Evolutionary conservation across 53 echinoderm and acorn worm genomes (phyloP).

Genomic region (Hippasteria phrygiana): DNA sequence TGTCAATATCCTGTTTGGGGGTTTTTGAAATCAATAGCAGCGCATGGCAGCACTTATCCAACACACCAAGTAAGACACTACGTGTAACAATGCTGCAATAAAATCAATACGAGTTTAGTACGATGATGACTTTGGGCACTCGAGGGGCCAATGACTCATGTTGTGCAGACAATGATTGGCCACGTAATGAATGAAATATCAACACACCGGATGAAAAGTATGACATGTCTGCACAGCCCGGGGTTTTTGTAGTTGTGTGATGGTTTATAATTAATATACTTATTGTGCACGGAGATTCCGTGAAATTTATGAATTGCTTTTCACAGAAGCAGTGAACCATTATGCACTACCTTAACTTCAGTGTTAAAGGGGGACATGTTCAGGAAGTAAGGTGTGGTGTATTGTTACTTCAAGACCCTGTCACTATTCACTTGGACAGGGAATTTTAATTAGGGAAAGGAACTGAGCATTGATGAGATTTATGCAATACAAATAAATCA

Average conservation of each 20-base stretch:
- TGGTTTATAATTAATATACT: neutral
- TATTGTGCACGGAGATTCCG: neutral
- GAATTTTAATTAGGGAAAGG: neutral
- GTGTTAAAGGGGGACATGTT: too few relatives aligned
- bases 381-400: neutral
- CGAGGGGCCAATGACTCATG: constrained; percentile 53
- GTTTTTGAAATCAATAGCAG: constrained; percentile 24
- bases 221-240: neutral
- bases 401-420: neutral
- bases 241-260: neutral
- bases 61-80: neutral
- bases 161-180: neutral
- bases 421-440: neutral
- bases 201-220: constrained; percentile 2
- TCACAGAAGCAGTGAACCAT: constrained; percentile 2
- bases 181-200: constrained; percentile 23
- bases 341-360: too few relatives aligned
- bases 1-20: constrained; percentile 46
- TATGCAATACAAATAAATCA: too few relatives aligned
- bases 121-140: constrained; percentile 1
- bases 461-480: neutral
- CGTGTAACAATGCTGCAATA: constrained; percentile 3
- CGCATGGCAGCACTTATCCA: neutral
- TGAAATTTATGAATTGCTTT: constrained; percentile 33
- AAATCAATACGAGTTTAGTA: neutral